These are phyloP conservation scores for Tigriopus californicus DNA, from an alignment of 2,888 invertebrate species.

Conservation along the genomic window DNA sequence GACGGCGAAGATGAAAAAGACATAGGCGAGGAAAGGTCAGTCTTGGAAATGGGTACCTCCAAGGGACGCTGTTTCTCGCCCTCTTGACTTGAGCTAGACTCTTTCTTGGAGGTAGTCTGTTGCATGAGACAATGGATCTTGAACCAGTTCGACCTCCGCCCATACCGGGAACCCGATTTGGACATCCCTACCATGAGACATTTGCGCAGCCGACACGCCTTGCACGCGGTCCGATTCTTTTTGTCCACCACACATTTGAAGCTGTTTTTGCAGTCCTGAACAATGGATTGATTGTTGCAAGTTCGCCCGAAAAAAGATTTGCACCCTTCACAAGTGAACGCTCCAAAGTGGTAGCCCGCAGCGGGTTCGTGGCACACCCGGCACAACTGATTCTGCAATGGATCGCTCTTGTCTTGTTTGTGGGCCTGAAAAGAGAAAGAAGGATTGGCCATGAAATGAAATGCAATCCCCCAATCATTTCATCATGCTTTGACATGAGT, in stretches of 20 bases:
- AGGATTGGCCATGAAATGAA: too few species aligned
- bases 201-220: constrained; percentile 67
- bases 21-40: neutral
- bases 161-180: constrained; percentile 73
- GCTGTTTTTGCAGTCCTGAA: constrained; percentile 79
- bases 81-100: neutral
- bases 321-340: constrained; percentile 86
- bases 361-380: constrained; percentile 89
- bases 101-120: constrained; percentile 30
- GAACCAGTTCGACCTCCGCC: constrained; percentile 78
- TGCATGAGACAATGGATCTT: constrained; percentile 75
- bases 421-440: constrained; percentile 26
- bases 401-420: constrained; percentile 38
- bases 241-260: constrained; percentile 78
- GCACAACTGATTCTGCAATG: constrained; percentile 62
- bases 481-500: too few species aligned
- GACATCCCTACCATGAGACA: constrained; percentile 77
- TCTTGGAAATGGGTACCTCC: neutral
- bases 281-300: constrained; percentile 69
- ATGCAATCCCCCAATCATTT: too few species aligned
- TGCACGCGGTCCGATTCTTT: constrained; percentile 78
- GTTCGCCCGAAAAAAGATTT: constrained; percentile 81
- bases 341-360: constrained; percentile 85
- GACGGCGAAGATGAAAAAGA: neutral
- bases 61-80: neutral